Conservation (phyloP, 2,888 invertebrate genomes). For the Pyrocoelia pectoralis region DNA sequence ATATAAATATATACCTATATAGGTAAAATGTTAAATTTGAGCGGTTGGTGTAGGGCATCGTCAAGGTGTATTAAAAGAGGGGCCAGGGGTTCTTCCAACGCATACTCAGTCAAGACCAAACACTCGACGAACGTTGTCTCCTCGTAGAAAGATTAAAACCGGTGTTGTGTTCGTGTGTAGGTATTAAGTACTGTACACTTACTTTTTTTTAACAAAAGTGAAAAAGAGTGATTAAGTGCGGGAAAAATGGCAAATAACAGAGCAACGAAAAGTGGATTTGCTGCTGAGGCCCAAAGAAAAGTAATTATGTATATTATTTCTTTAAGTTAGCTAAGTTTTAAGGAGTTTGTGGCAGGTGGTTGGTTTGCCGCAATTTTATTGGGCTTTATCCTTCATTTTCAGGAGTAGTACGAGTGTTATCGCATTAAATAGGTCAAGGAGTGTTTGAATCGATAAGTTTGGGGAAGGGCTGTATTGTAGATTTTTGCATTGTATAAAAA, state of each 20-base stretch:
- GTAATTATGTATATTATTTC: conserved; percentile 65
- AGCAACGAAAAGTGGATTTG: conserved; percentile 92
- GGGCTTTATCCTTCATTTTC: not conserved
- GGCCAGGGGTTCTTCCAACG: conserved; percentile 29
- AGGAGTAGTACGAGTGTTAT: not conserved
- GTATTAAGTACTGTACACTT: not conserved
- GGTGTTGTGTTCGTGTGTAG: conserved; percentile 3
- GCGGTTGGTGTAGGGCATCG: not conserved
- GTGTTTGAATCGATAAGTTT: conserved; percentile 1
- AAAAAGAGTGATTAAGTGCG: conserved; percentile 11
- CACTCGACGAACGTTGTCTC: conserved; percentile 26
- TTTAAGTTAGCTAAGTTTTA: not conserved
- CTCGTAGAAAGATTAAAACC: conserved; percentile 27
- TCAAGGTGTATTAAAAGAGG: conserved; percentile 24
- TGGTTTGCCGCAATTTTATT: not conserved
- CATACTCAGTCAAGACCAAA: conserved; percentile 27
- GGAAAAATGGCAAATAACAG: conserved; percentile 80
- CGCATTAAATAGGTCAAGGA: conserved; percentile 6
- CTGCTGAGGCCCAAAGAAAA: conserved; percentile 95
- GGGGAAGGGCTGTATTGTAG: not conserved
- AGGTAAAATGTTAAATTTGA: conserved; percentile 4
- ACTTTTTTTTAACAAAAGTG: conserved; percentile 17
- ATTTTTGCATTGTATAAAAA: not conserved
- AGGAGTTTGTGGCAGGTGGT: conserved; percentile 16
- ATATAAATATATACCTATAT: not conserved